A percentile compares a stretch with the other conserved stretches of the same genome.
These are phyloP conservation scores for Heliconius ismenius DNA, from an alignment of 2,888 invertebrate species.

Conservation along the genomic window DNA sequence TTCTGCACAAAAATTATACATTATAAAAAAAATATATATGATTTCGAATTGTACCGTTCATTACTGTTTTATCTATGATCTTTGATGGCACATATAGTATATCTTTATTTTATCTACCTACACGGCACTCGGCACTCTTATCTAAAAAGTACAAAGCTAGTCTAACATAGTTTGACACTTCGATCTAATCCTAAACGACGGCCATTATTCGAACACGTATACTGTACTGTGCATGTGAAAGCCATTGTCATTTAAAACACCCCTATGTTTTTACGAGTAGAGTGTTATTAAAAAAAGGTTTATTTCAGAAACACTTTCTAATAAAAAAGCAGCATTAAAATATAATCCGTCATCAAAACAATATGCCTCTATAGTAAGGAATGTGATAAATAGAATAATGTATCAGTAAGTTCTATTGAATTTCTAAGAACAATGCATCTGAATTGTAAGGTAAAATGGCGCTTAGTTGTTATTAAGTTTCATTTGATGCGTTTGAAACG, in stretches of 20 bases:
- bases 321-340: background rate
- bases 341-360: too few relatives aligned
- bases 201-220: background rate
- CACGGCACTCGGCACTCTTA: background rate
- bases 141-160: constrained; percentile 19
- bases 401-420: too few relatives aligned
- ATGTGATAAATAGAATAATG: too few relatives aligned
- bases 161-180: constrained; percentile 31
- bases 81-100: background rate
- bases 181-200: constrained; percentile 28
- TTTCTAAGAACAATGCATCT: too few relatives aligned
- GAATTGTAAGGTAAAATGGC: too few relatives aligned
- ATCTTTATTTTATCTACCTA: background rate
- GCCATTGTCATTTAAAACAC: background rate
- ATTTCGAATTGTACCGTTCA: background rate
- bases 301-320: background rate
- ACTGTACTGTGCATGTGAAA: background rate
- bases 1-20: too few relatives aligned
- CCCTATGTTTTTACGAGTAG: background rate
- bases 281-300: background rate
- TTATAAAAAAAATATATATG: too few relatives aligned
- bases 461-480: background rate
- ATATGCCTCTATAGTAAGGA: too few relatives aligned
- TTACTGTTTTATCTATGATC: too few relatives aligned
- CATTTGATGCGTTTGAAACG: background rate